A percentile compares a stretch with the other conserved stretches of the same genome.
Evolutionary conservation across 1,140 invertebrate genomes (phyloP).

Genomic region (Mercenaria mercenaria): DNA sequence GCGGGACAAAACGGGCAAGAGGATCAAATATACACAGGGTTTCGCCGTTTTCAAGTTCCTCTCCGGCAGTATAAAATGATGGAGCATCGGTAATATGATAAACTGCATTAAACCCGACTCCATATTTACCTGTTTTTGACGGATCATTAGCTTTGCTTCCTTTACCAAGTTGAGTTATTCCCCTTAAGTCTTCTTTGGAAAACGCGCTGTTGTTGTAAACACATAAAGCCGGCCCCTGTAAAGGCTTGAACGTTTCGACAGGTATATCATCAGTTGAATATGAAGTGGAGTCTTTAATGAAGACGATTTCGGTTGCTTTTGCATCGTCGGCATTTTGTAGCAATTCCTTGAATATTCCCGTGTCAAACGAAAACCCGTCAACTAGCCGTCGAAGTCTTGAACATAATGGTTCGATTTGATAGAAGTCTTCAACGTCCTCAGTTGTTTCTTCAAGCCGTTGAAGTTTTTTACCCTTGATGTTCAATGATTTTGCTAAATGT

Average conservation of each 20-base stretch:
- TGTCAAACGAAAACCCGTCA: neutral
- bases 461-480: neutral
- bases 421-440: slow-evolving; percentile 47
- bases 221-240: slow-evolving; percentile 56
- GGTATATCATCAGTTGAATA: neutral
- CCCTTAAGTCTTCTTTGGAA: slow-evolving; percentile 18
- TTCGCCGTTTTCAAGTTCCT: neutral
- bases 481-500: neutral
- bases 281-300: neutral
- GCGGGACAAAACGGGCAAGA: slow-evolving; percentile 4
- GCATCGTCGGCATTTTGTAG: slow-evolving; percentile 62
- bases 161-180: slow-evolving; percentile 20
- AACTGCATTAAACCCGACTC: slow-evolving; percentile 53
- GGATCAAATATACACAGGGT: slow-evolving; percentile 58
- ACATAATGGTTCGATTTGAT: slow-evolving; percentile 34
- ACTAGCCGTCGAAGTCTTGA: neutral
- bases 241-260: neutral
- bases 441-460: neutral
- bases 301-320: slow-evolving; percentile 6
- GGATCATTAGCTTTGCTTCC: slow-evolving; percentile 48
- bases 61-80: slow-evolving; percentile 33
- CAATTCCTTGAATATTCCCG: slow-evolving; percentile 51
- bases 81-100: slow-evolving; percentile 55
- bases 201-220: slow-evolving; percentile 45
- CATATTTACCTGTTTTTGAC: slow-evolving; percentile 25